phyloP scores from a whole-genome alignment of 1,140 invertebrate genomes.

The Bombus vancouverensis region DNA sequence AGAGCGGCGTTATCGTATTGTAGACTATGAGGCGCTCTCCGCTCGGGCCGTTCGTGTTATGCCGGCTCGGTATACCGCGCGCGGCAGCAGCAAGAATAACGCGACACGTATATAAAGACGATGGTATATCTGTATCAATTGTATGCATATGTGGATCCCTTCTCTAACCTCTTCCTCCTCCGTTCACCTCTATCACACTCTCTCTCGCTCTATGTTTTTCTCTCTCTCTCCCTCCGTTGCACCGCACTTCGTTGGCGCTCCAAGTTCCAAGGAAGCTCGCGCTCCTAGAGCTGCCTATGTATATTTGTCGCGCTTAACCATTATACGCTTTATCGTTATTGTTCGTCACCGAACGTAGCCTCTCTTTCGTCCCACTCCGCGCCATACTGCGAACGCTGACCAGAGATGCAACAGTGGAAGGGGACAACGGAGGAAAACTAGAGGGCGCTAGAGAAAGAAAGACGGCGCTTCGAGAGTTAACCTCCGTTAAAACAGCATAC shows the following conservation, averaged over 20 bases:
- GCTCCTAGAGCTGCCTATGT: constrained; percentile 68
- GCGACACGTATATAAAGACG: constrained; percentile 75
- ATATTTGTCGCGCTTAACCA: constrained; percentile 80
- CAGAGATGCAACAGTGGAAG: neutral
- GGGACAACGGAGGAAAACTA: constrained; percentile 20
- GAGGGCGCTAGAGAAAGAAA: constrained; percentile 55
- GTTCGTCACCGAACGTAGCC: constrained; percentile 72
- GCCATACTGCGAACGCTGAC: neutral
- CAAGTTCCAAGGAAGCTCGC: constrained; percentile 30
- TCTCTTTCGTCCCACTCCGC: neutral
- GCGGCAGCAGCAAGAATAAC: constrained; percentile 57
- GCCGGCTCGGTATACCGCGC: constrained; percentile 28
- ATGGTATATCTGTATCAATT: constrained; percentile 83
- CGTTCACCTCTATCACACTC: too few species aligned
- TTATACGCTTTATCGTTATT: constrained; percentile 81
- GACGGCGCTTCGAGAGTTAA: constrained; percentile 52
- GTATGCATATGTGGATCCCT: constrained; percentile 78
- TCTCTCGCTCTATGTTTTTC: neutral
- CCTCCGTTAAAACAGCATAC: constrained; percentile 76
- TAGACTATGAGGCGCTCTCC: constrained; percentile 60
- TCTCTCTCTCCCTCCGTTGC: too few species aligned
- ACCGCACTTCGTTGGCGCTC: neutral
- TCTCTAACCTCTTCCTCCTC: neutral
- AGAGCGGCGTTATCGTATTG: constrained; percentile 58
- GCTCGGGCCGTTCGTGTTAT: constrained; percentile 26